Evolutionary conservation across 2,113 vertebrate species (phyloP), one percentile per base, ranked within the genome.

Genomic region (Tachycineta bicolor): DNA sequence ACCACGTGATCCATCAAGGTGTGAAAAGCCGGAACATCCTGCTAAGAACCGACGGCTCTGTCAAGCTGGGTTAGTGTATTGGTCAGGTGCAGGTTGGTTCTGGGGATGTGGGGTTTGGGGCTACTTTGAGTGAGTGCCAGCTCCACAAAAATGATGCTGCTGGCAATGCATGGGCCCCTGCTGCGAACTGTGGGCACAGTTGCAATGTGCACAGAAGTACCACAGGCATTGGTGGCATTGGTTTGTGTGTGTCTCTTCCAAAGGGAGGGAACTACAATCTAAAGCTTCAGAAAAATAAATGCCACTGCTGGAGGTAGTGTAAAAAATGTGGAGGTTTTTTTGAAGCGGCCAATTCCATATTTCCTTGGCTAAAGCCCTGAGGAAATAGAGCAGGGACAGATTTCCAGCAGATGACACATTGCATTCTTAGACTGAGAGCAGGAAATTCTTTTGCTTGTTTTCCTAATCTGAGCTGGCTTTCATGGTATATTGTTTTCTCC

Each of bases 401-500:
- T 37, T 6, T 69, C n/a, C 46, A 69, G 24, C 6, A 68, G 65
- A 37, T 37, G 31, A 33, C 55, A n/a, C 31, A 22, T 8, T 56
- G 55, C 25, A 37, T 16, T 29, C 18, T 25, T 4, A 39, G 26
- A 39, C 26, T 39, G 9, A 37, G 5, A 52, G 19, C 22, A 15
- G 34, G 13, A 19, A 37, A 11, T 39, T 69, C 19, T 50, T 50
- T 37, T 39, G 18, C 67, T 50, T 39, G 47, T 11, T 50, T 50
- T 50, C 67, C 47, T 22, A 52, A 69, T 29, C 18, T 37, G n/a
- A 37, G 23, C 58, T 60, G n/a, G 23, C n/a, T 60, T 25, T 60
- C 58, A 37, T 18, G 23, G 11, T 31, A 33, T 50, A 29, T 41
- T 23, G 17, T 76, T 93, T 86, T 89, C 68, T 93, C 83, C 97